Evolutionary conservation across 30 jellyfish, hydroid and myxozoan species (phyloP), one percentile per base, ranked within the genome.

Genomic region (Clytia hemisphaerica): DNA sequence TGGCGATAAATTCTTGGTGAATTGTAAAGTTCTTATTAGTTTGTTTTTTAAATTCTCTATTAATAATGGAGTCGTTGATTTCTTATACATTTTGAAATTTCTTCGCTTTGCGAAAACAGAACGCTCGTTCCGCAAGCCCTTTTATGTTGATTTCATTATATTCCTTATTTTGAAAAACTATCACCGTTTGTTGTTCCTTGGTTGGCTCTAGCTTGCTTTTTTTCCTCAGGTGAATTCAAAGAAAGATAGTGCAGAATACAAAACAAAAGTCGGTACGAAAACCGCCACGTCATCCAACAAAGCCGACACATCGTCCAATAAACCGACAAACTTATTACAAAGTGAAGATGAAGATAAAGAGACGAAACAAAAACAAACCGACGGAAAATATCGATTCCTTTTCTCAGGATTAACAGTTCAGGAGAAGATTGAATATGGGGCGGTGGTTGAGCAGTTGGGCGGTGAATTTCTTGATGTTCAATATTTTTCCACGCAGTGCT

Each of bases 381-480:
- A 68, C 6, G 9, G 36, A 15, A 16, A n/a, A 0, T 65, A 68
- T 45, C 61, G 76, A 33, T 86, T 86, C 49, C 79, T 91, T 6
- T 77, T 91, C 1, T 76, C 99, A 26, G 85, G 94, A 21, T 71
- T 91, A 92, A 53, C 93, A 7, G 90, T 87, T 0, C 95, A 91
- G 65, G 99, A 91, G 64, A 92, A 92, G 57, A 80, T 77, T 16
- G 82, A 73, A 35, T 92, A 92, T 59, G 81, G 93, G 0, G 96
- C 95, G 6, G 36, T 92, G 59, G 77, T 92, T 32, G 96, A 92
- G 54, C 55, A 75, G 58, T 60, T 92, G 12, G 99, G 96, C 30
- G 99, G 99, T 1, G 61, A 40, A 2, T 61, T 83, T 12, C 74
- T 81, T 33, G 99, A 91, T 33, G 78, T 90, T 26, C 81, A 66